Base-by-base conservation (phyloP, 2,797 vertebrate genomes). In the Anableps anableps region DNA sequence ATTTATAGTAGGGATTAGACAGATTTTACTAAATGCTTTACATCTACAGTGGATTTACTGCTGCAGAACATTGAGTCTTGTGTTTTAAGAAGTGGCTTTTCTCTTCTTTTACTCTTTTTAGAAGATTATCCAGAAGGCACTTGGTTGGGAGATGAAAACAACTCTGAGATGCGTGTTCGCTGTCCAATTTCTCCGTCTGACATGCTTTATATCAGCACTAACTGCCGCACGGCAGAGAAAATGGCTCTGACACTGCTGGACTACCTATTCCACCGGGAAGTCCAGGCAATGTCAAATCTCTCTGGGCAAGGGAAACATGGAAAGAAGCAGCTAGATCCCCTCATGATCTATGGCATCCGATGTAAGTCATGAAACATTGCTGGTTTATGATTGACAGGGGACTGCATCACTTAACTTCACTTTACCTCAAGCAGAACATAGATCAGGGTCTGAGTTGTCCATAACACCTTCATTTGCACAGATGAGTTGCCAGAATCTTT, bases 271-370 rank as follows among this genome's bases (percentile, higher is more conserved):
- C 98, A 99, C 85, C 97, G 99, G 0, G 99, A 99, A 91, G 95
- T 99, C 83, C 99, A 99, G 91, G 99, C 99, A 8, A 97, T 99
- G 92, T 99, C 98, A 88, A 99, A 99, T 94, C 97, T 99, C 4
- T 99, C 99, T 0, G 99, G 99, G 34, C 99, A 99, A 88, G 98
- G 99, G 43, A 99, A 99, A 90, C 99, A 99, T 0, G 98, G 99
- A 89, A 99, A 99, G 93, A 99, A 99, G 87, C 99, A 99, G 91
- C 96, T 99, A 7, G 99, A 99, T 84, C 98, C 99, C 0, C 97
- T 99, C 83, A 99, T 99, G 97, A 99, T 99, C 93, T 99, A 99
- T 0, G 99, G 98, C 60, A 98, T 99, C 86, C 97, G 99, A 78
- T 99, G 99, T 99, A 91, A 99, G 98, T 97, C 80, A 73, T 83